These are phyloP conservation scores for Thunnus albacares DNA, from an alignment of 2,797 vertebrate species.

Conservation along the genomic window DNA sequence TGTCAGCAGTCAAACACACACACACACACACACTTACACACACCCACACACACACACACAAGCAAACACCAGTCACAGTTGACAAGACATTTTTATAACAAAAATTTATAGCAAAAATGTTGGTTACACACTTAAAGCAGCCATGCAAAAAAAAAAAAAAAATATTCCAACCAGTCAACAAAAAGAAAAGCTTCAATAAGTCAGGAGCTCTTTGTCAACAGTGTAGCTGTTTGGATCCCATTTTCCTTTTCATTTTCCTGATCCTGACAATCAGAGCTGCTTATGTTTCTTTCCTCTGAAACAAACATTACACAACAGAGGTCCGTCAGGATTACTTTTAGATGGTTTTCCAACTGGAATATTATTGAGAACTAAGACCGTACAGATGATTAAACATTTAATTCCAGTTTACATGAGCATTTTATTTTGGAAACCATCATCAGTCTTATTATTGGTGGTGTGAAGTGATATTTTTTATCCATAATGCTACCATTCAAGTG, in stretches of 20 bases:
- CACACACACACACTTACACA: background rate
- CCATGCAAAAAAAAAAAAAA: slow-evolving; percentile 49
- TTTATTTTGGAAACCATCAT: background rate
- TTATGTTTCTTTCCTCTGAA: slow-evolving; percentile 12
- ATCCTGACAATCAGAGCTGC: slow-evolving; percentile 34
- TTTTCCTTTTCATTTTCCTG: slow-evolving; percentile 31
- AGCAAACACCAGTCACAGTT: slow-evolving; percentile 68
- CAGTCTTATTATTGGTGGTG: background rate
- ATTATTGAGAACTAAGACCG: slow-evolving; percentile 6
- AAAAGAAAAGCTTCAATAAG: slow-evolving; percentile 48
- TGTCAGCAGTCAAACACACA: slow-evolving; percentile 33
- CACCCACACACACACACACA: slow-evolving; percentile 6
- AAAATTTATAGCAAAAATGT: slow-evolving; percentile 69
- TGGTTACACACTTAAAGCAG: slow-evolving; percentile 59
- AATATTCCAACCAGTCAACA: slow-evolving; percentile 66
- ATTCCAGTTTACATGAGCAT: background rate
- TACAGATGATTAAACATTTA: background rate
- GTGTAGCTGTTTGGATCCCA: slow-evolving; percentile 51
- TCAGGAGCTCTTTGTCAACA: slow-evolving; percentile 45
- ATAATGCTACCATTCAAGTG: background rate
- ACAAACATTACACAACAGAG: background rate
- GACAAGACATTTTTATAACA: slow-evolving; percentile 75
- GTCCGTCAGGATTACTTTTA: background rate
- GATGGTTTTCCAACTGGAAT: background rate
- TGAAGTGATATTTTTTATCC: slow-evolving; percentile 9